Evolutionary conservation across 1,140 invertebrate species (phyloP), one percentile per base, ranked within the genome.

Genomic region (Homalodisca vitripennis): DNA sequence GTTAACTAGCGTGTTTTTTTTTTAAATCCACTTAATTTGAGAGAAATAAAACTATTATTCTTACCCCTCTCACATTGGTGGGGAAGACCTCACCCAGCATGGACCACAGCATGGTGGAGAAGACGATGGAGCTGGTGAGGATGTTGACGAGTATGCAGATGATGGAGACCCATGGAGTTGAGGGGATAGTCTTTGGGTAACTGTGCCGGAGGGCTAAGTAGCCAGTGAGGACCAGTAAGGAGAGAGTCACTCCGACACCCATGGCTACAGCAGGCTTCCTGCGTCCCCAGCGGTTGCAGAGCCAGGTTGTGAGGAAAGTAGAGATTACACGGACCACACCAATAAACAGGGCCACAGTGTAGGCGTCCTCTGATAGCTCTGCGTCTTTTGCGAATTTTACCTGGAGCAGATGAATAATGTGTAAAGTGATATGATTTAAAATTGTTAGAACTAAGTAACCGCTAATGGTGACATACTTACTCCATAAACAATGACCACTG

Each of bases 41-140:
- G n/a, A n/a, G n/a, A n/a, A n/a, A n/a, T n/a, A n/a, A 20, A 66
- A 62, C n/a, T n/a, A n/a, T n/a, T n/a, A n/a, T n/a, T n/a, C 71
- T 65, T 67, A 74, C 82, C 3, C 90, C 89, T 29, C 88, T 82
- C 1, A 88, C 83, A 66, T 84, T 84, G 32, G 83, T 74, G 0
- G 90, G 89, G 70, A 88, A 91, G 0, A 92, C 80, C 78, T 93
- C 91, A 0, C 90, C 89, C 68, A 90, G 83, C 82, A 92, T 85
- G 2, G 91, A 86, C 80, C 91, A 91, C 0, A 91, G 91, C 3
- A 89, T 66, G 0, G 85, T 84, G 20, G 87, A 79, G 48, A 88
- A 87, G 1, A 87, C 87, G 1, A 88, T 41, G 0, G 87, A 87
- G 67, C 84, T 86, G 6, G 83, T 80, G 30, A 88, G 81, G 66